These are phyloP conservation scores for Gryon sp. DNA, from an alignment of 1,140 invertebrate genomes.

Conservation along the genomic window DNA sequence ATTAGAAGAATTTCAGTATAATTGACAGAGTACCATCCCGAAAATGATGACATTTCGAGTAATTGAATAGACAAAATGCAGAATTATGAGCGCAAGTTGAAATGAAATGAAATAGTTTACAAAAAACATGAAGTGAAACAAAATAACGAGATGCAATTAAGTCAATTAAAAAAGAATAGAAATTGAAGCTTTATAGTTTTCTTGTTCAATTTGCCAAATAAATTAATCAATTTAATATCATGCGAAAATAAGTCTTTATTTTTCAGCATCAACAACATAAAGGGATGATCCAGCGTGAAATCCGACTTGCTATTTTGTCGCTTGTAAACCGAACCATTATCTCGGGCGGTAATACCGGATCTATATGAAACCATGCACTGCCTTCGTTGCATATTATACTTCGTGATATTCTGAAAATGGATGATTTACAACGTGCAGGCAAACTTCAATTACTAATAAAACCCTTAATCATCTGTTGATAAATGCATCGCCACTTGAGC, in stretches of 20 bases:
- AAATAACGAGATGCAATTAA: neutral
- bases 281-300: conserved; percentile 49
- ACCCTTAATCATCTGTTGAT: conserved; percentile 51
- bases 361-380: conserved; percentile 51
- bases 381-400: conserved; percentile 59
- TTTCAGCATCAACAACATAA: conserved; percentile 19
- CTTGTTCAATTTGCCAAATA: neutral
- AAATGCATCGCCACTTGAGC: conserved; percentile 33
- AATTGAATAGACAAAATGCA: conserved; percentile 1
- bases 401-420: conserved; percentile 61
- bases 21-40: conserved; percentile 17
- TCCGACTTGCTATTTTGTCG: conserved; percentile 57
- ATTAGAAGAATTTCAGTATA: conserved; percentile 26
- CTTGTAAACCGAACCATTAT: conserved; percentile 60
- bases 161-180: no score
- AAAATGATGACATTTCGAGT: neutral
- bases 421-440: conserved; percentile 57
- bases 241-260: conserved; percentile 7
- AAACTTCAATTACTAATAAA: conserved; percentile 61
- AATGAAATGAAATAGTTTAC: neutral
- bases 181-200: no score
- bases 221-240: conserved; percentile 24
- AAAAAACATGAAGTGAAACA: neutral
- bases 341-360: conserved; percentile 54
- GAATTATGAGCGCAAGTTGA: conserved; percentile 4